Percentiles rank a stretch among this genome's conserved stretches.
These are phyloP conservation scores for Sebastes iracundus DNA, from an alignment of 2,797 vertebrate genomes.

Conservation along the genomic window DNA sequence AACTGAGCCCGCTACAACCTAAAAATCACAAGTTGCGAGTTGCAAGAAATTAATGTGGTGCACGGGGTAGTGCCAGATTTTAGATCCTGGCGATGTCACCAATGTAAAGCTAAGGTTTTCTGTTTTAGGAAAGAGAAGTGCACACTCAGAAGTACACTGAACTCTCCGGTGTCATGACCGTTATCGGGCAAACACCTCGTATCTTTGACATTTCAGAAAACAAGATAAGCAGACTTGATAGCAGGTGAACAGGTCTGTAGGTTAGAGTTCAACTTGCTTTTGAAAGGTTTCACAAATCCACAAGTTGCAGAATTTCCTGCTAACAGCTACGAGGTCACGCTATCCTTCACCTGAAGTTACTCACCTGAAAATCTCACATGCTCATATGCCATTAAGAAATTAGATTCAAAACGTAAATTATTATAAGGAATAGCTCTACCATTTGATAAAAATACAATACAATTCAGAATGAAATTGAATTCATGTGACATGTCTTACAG, in stretches of 20 bases:
- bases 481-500: too few relatives aligned
- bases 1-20: too few relatives aligned
- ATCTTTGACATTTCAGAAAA: not conserved
- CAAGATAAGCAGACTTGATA: not conserved
- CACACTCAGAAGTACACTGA: not conserved
- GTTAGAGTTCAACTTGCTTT: not conserved
- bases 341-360: not conserved
- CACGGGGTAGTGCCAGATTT: not conserved
- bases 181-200: not conserved
- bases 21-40: too few relatives aligned
- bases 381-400: too few relatives aligned
- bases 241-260: not conserved
- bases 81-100: not conserved
- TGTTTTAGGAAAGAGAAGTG: not conserved
- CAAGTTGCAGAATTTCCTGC: not conserved
- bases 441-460: not conserved
- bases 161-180: not conserved
- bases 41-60: too few relatives aligned
- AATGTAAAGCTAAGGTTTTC: not conserved
- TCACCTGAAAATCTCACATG: too few relatives aligned
- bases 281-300: not conserved
- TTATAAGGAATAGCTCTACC: not conserved
- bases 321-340: not conserved
- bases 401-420: not conserved
- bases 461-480: not conserved